phyloP scores from a whole-genome alignment of 2,888 invertebrate species.

The Lasioglossum oenotherae region DNA sequence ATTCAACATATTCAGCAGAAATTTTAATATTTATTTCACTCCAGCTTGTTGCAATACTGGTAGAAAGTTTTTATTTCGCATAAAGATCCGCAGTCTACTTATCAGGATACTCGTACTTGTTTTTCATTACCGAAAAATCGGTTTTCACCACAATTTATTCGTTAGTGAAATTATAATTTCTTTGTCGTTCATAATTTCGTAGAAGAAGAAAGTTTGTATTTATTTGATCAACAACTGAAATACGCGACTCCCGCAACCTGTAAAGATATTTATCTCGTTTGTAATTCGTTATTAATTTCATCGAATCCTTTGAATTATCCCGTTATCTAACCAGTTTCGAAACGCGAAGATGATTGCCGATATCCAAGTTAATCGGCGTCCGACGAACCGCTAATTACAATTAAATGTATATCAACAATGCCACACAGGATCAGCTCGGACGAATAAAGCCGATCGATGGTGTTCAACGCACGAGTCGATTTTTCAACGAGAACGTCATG shows the following conservation, averaged over 20 bases:
- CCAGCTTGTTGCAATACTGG: too few species aligned
- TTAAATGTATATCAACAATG: neutral
- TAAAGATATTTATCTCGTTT: neutral
- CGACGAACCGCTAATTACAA: conserved; percentile 5
- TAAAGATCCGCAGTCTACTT: too few species aligned
- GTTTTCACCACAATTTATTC: neutral
- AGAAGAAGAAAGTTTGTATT: neutral
- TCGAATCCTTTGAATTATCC: neutral
- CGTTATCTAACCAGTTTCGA: neutral
- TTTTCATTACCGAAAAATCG: neutral
- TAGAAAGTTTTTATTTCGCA: too few species aligned
- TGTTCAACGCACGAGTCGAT: neutral
- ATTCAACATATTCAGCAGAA: too few species aligned
- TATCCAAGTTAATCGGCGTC: neutral
- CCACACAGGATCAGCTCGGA: neutral
- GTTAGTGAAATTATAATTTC: too few species aligned
- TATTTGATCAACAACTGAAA: neutral
- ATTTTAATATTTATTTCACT: too few species aligned
- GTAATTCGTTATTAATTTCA: neutral
- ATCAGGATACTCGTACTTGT: too few species aligned
- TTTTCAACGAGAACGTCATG: neutral
- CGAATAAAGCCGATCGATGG: neutral
- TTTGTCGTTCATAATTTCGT: too few species aligned
- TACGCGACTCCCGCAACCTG: neutral
- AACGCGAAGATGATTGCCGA: neutral